Conservation (phyloP, 2,113 vertebrate genomes). For the Myiagra hebetior region DNA sequence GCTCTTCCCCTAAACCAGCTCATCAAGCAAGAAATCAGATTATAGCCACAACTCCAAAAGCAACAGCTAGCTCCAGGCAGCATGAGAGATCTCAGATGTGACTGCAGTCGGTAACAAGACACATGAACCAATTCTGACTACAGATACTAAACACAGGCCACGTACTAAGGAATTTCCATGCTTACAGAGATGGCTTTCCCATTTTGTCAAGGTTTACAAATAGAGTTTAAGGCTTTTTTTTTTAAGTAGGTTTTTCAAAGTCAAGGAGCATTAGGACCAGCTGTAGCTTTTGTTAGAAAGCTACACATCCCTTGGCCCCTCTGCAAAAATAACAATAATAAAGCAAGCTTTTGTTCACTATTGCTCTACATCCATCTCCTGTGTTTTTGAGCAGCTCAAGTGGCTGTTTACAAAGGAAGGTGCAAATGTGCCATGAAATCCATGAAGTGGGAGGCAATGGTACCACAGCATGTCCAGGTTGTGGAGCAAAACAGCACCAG, state of each 20-base stretch:
- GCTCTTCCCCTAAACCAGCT: neutral
- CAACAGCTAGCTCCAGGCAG: neutral
- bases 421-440: neutral
- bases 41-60: neutral
- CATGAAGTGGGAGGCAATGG: neutral
- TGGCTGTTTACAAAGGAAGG: neutral
- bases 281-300: neutral
- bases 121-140: neutral
- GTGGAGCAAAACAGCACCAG: neutral
- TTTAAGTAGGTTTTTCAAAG: neutral
- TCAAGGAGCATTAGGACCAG: neutral
- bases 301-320: neutral
- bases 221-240: neutral
- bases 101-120: neutral
- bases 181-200: neutral
- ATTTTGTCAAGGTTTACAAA: neutral
- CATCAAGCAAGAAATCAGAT: neutral
- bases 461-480: fast-evolving
- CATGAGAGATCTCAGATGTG: neutral
- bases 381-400: neutral
- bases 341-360: neutral
- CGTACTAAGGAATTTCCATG: neutral
- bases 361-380: neutral
- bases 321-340: neutral
- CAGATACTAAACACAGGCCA: neutral